phyloP scores from a whole-genome alignment of 2,888 invertebrate species.

The Drosophila emarginata region DNA sequence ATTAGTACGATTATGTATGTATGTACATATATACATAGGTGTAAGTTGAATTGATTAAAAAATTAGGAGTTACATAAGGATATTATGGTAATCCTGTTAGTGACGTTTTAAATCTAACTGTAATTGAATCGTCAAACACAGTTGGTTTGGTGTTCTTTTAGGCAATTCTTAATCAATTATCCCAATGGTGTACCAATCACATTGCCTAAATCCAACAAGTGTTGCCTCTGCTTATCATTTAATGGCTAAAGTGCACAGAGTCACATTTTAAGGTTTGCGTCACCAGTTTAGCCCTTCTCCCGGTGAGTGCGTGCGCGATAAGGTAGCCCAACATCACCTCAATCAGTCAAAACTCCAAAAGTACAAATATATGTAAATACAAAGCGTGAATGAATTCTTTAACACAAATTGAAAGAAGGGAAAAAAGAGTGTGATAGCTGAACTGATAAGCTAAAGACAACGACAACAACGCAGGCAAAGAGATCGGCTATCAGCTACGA shows the following conservation, averaged over 20 bases:
- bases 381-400: conserved; percentile 71
- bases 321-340: conserved; percentile 54
- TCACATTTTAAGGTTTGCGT: conserved; percentile 41
- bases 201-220: neutral
- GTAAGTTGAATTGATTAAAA: no score
- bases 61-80: no score
- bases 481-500: conserved; percentile 54
- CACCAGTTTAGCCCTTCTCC: conserved; percentile 13
- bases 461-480: conserved; percentile 24
- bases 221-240: neutral
- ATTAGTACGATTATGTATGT: no score
- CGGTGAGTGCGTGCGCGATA: conserved; percentile 42
- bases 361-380: conserved; percentile 35
- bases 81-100: no score
- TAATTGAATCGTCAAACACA: no score
- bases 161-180: neutral
- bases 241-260: neutral
- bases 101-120: no score
- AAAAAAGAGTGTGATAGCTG: conserved; percentile 60
- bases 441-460: conserved; percentile 62
- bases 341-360: conserved; percentile 69
- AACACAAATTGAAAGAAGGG: conserved; percentile 63
- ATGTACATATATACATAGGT: no score
- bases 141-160: no score
- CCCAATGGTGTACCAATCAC: neutral